Evolutionary conservation across 2,113 vertebrate species (phyloP), one percentile per base, ranked within the genome.

Genomic region (Solea solea): DNA sequence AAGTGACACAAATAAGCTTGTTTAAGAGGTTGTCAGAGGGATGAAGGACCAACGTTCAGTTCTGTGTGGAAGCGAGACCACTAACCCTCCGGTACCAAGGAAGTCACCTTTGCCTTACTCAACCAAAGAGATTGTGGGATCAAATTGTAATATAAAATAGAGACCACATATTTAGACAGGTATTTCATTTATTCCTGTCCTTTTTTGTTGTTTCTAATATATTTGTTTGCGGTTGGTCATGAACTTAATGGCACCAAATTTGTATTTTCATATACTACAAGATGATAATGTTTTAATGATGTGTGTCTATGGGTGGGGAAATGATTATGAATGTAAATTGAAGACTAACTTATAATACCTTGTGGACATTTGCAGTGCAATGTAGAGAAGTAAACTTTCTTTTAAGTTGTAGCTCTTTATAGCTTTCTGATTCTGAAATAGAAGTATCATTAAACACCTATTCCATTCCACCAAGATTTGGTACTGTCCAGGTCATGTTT

Each of bases 81-180:
- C 65, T 44, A 21, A 3, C 46, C n/a, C 51, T 27, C 1, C 13
- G 34, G 34, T 34, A 44, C 7, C 8, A 53, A 60, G 66, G 55
- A 63, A 50, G 44, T 74, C 70, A 69, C 52, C 52, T 70, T 62
- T 78, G 82, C 84, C 81, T 90, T 75, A 75, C n/a, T 61, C 49
- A 76, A 86, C 86, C 89, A 90, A 90, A 90, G 76, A 87, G 21
- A 72, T 52, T 61, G 25, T 54, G 42, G 39, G 52, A 58, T 57
- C 12, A 13, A 25, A 9, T 64, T 74, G 42, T 61, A 28, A 70
- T 82, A 64, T 60, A 56, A 69, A 72, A 25, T 14, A 70, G 21
- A 21, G 34, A 34, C 34, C 34, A 34, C 34, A 4, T 34, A 39
- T 69, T 57, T 64, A 72, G 39, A n/a, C 34, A 42, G 16, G 48